Base-by-base conservation (phyloP, 2,797 vertebrate species). In the Chaetodon trifasciatus region DNA sequence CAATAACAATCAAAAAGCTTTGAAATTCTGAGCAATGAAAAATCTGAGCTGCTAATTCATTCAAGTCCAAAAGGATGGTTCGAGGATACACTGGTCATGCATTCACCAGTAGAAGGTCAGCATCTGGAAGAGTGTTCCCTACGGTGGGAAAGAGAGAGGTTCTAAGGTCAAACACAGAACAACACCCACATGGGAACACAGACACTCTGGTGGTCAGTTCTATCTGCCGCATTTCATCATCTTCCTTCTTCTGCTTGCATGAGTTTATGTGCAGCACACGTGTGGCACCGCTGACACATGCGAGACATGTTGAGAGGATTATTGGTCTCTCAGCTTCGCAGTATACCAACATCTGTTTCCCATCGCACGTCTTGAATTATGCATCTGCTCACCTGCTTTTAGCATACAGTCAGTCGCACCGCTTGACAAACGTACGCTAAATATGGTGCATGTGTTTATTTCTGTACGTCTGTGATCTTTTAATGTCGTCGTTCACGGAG, bases 341-440 rank as follows among this genome's bases (percentile, higher is more conserved):
- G 68, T 56, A 42, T 44, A 73, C 81, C 50, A 39, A 83, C 87
- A 86, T 92, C 82, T 90, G 89, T 88, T 88, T 88, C 78, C 85
- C 58, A 73, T 85, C 32, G 70, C 65, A 16, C 1, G 67, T 32
- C 70, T 8, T 91, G 44, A 83, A 84, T 88, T 70, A 88, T 89
- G 74, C 3, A 87, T 88, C 57, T 62, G 32, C 72, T 86, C 86
- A 85, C 81, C 86, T 91, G 83, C 53, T 86, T 85, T 80, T 70
- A 79, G 62, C 61, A 15, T 40, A 52, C 56, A 74, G 67, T 23
- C 70, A 62, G 70, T 32, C 44, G 2, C 32, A 17, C 35, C 5
- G 12, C 63, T 65, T 68, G 11, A 52, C 65, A 79, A 46, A 78
- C 83, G 58, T 40, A 17, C 53, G 35, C 23, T 8, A 56, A 77